Conservation (phyloP, 35 echinoderm and acorn worm species). For the Ophiothrix spiculata region DNA sequence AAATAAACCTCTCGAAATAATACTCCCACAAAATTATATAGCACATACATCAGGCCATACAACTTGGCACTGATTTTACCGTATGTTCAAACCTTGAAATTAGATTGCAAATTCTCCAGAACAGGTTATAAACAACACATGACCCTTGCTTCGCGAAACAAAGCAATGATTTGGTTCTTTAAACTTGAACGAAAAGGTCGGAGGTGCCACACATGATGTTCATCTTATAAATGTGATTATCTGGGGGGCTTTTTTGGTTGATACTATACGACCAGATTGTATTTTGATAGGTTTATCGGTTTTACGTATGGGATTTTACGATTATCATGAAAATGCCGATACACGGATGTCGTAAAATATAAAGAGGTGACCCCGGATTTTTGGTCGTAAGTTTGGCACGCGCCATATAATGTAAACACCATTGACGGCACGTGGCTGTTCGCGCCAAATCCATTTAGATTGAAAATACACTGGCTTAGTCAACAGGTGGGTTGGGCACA, state of each 20-base stretch:
- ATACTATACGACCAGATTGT: background rate
- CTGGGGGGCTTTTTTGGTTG: background rate
- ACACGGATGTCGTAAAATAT: background rate
- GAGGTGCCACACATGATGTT: too few relatives aligned
- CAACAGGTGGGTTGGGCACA: background rate
- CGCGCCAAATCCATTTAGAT: background rate
- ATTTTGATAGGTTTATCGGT: constrained; percentile 12
- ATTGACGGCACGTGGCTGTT: background rate
- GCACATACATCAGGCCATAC: background rate
- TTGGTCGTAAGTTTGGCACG: background rate
- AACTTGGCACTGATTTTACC: background rate
- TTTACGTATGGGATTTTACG: background rate
- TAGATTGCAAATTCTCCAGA: too few relatives aligned
- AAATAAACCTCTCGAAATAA: too few relatives aligned
- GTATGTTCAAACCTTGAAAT: too few relatives aligned
- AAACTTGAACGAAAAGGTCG: background rate
- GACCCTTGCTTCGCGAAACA: background rate
- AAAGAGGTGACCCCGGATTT: background rate
- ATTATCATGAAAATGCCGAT: constrained; percentile 4
- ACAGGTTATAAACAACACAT: background rate
- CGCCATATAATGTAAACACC: background rate
- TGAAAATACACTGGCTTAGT: background rate
- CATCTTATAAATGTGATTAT: background rate
- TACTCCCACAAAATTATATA: constrained; percentile 12
- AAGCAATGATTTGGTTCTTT: background rate